Conservation (phyloP, 2,888 invertebrate genomes). For the Erebia ligea region DNA sequence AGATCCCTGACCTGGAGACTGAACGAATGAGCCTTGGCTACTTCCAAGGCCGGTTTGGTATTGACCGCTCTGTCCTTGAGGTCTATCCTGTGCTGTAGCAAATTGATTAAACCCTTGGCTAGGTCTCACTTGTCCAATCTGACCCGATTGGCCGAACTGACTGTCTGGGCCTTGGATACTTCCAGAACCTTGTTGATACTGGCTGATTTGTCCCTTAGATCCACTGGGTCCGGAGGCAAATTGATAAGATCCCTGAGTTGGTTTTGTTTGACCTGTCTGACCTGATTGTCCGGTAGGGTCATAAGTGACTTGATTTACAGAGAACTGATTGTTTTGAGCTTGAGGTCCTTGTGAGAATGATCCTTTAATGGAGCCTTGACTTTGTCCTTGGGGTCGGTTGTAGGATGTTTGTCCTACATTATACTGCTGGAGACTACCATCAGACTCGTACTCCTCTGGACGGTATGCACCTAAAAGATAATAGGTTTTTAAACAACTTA, state of each 20-base stretch:
- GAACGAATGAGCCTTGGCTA: constrained; percentile 6
- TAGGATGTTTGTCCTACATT: constrained; percentile 30
- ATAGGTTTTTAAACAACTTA: not conserved
- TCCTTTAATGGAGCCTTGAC: constrained; percentile 23
- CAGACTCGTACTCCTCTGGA: constrained; percentile 62
- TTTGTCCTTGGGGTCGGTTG: constrained; percentile 40
- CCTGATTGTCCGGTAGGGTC: constrained; percentile 9
- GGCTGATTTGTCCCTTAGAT: not conserved
- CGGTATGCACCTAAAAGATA: constrained; percentile 69
- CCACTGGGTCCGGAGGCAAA: constrained; percentile 16
- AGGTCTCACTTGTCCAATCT: constrained; percentile 7
- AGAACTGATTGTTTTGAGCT: constrained; percentile 22
- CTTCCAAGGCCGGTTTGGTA: constrained; percentile 8
- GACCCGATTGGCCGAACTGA: constrained; percentile 13
- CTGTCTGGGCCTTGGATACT: not conserved
- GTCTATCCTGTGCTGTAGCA: not conserved
- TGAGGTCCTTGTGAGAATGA: constrained; percentile 24
- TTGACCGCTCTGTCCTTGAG: not conserved
- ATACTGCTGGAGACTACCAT: constrained; percentile 39
- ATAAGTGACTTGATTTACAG: constrained; percentile 25
- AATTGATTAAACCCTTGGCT: constrained; percentile 1
- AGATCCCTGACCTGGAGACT: constrained; percentile 9
- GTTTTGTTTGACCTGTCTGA: not conserved
- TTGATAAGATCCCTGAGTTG: not conserved
- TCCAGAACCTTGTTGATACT: constrained; percentile 16